These are phyloP conservation scores for Eupithecia inturbata DNA, from an alignment of 2,888 invertebrate species.

Conservation along the genomic window DNA sequence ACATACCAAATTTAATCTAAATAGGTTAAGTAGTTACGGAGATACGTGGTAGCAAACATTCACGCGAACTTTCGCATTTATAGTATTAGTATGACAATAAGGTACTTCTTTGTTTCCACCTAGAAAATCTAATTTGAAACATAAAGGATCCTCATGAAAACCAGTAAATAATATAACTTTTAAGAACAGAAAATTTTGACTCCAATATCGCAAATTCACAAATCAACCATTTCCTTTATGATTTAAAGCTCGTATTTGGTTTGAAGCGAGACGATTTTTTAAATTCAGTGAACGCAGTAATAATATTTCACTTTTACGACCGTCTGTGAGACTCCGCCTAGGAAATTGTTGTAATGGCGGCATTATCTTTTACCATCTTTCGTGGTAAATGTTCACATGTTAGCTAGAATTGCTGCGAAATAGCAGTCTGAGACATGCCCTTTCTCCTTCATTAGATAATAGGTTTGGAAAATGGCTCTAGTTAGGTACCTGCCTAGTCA, in stretches of 20 bases:
- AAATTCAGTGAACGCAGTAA: constrained; percentile 78
- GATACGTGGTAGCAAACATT: too few relatives aligned
- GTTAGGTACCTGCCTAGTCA: neutral
- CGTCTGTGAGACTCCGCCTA: constrained; percentile 71
- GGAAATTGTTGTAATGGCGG: constrained; percentile 73
- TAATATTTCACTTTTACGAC: constrained; percentile 82
- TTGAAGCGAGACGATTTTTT: constrained; percentile 68
- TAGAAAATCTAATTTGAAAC: neutral
- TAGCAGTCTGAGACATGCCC: constrained; percentile 4
- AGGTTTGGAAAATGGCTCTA: neutral
- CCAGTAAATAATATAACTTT: neutral
- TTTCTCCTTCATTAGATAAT: neutral
- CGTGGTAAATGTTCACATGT: constrained; percentile 54
- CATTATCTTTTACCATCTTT: constrained; percentile 70
- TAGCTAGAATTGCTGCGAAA: constrained; percentile 9
- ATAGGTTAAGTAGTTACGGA: too few relatives aligned
- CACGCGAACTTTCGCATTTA: too few relatives aligned
- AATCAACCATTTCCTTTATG: constrained; percentile 50
- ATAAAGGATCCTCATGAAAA: neutral
- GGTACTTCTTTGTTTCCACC: too few relatives aligned
- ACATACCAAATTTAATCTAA: too few relatives aligned
- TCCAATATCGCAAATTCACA: constrained; percentile 43
- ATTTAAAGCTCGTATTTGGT: constrained; percentile 65
- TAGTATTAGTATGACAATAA: too few relatives aligned
- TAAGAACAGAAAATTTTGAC: constrained; percentile 26